Conservation (phyloP, 2,888 invertebrate genomes). For the Lapara coniferarum region DNA sequence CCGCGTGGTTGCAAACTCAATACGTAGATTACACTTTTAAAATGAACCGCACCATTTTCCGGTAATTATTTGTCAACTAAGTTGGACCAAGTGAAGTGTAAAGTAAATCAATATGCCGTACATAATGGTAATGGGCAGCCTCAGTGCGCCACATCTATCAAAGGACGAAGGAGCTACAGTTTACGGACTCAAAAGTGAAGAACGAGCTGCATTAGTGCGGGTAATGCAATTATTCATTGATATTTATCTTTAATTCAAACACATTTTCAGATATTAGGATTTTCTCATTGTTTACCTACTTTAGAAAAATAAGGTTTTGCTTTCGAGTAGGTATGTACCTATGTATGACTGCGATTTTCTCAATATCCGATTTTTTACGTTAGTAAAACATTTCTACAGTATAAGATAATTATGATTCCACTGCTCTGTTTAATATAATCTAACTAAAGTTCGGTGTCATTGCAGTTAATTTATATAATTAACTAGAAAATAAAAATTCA, state of each 20-base stretch:
- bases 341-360: too few relatives aligned
- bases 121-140: constrained; percentile 79
- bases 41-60: constrained; percentile 54
- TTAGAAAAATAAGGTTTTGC: too few relatives aligned
- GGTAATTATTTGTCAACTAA: constrained; percentile 47
- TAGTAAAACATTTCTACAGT: not conserved
- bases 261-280: not conserved
- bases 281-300: too few relatives aligned
- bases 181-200: constrained; percentile 77
- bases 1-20: constrained; percentile 51
- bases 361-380: not conserved
- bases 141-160: constrained; percentile 72
- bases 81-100: constrained; percentile 33
- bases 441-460: too few relatives aligned
- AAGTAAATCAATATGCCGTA: constrained; percentile 69
- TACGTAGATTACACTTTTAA: constrained; percentile 43
- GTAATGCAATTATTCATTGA: constrained; percentile 39
- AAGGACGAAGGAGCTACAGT: constrained; percentile 78
- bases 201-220: constrained; percentile 63
- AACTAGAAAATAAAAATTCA: too few relatives aligned
- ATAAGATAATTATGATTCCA: too few relatives aligned
- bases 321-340: too few relatives aligned
- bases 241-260: not conserved
- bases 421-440: too few relatives aligned
- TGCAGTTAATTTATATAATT: too few relatives aligned